A percentile compares a stretch with the other conserved stretches of the same genome.
Conservation (phyloP, 1,140 invertebrate species). For the Sycophaga agraensis region DNA sequence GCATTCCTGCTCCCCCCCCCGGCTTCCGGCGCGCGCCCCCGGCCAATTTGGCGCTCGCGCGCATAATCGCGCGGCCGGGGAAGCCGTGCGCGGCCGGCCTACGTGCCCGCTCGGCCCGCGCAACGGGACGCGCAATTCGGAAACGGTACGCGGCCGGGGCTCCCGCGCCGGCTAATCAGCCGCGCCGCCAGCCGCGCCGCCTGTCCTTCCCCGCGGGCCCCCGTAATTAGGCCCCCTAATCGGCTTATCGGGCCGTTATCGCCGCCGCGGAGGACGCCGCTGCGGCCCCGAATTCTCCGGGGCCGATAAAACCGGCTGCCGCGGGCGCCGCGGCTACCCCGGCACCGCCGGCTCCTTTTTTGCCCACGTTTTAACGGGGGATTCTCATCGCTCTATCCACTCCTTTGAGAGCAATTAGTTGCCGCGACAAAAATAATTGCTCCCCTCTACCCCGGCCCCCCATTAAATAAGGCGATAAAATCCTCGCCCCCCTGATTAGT, state of each 20-base stretch:
- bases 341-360: background rate
- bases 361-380: background rate
- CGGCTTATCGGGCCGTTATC: constrained; percentile 3
- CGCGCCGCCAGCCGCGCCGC: too few species aligned
- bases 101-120: constrained; percentile 8
- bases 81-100: background rate
- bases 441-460: too few species aligned
- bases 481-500: too few species aligned
- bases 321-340: too few species aligned
- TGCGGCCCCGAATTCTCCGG: background rate
- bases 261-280: too few species aligned
- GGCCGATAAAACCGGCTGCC: background rate
- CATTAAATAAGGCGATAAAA: constrained; percentile 1
- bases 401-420: constrained; percentile 13
- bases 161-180: too few species aligned
- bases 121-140: constrained; percentile 23
- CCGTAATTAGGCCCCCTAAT: background rate
- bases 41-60: constrained; percentile 15
- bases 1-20: background rate
- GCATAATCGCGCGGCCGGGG: background rate
- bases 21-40: constrained; percentile 19
- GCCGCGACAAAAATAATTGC: constrained; percentile 13
- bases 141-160: background rate
- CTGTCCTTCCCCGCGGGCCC: background rate
- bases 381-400: background rate